Evolutionary conservation across 2,888 invertebrate genomes (phyloP), one percentile per base, ranked within the genome.

Genomic region (Lissonota sp.): DNA sequence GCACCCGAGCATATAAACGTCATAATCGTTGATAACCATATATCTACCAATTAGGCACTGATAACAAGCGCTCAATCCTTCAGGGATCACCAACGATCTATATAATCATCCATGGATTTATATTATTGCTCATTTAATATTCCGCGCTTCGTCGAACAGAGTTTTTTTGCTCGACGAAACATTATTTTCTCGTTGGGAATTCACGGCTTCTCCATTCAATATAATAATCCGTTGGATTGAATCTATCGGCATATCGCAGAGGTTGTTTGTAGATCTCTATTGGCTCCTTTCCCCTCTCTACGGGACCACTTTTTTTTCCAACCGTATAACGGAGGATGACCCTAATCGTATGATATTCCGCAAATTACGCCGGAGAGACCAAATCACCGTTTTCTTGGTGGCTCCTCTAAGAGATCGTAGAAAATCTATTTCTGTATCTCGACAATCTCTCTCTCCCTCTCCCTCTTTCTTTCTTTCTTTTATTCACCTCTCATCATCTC

Each of bases 311-410:
- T 76, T 42, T 53, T 66, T 26, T n/a, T n/a, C n/a, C 58, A 63
- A 7, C 58, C 58, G 63, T 10, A 5, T 57, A 58, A 26, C 46
- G 42, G 26, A 44, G 60, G 64, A 75, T 66, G 79, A 75, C 70
- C 79, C 74, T 44, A 58, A 75, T 79, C 55, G 74, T 26, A 26
- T 64, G 46, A 75, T 75, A 75, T 66, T 79, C 51, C 51, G 60
- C 57, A 16, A n/a, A 71, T 70, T 49, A 64, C 67, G 67, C 42
- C 57, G 37, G n/a, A 7, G 51, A 67, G 46, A 44, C 16, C 16
- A 55, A 64, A 42, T 71, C 60, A 44, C 42, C 57, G 46, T 64
- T 71, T 40, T 4, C 58, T 51, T n/a, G 60, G 26, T 12, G 26
- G 62, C 14, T 42, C 14, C 49, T 49, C 5, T 12, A n/a, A 7